Evolutionary conservation across 2,797 vertebrate genomes (phyloP), one percentile per base, ranked within the genome.

Genomic region (Anguilla pacifica): DNA sequence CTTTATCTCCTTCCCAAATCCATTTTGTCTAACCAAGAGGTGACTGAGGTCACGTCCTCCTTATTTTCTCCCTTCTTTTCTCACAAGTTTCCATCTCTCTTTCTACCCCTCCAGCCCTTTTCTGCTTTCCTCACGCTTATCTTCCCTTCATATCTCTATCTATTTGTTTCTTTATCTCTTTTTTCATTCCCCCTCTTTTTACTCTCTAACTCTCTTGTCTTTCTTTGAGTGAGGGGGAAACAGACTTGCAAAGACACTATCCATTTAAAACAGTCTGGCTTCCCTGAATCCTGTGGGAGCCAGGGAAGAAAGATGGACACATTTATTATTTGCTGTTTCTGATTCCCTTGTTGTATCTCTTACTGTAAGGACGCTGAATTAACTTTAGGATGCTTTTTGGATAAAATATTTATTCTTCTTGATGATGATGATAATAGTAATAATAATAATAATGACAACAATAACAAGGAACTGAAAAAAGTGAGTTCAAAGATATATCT

Each of bases 401-500:
- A 70, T 84, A 74, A 72, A 64, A 53, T 87, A 74, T 88, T 49
- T 85, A 79, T 49, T 88, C 70, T 88, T 85, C 19, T 77, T 79
- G 35, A 19, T 77, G 35, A 77, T 77, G 74, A 39, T 6, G 31
- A 77, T 70, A 57, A 57, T 43, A 81, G 31, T 70, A 57, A 84
- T 85, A 88, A 77, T 43, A 77, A 43, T 67, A 74, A 51, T 39
- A 59, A 57, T 55, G 53, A 72, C 49, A 53, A 31, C 19, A 81
- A 49, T 70, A 85, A 85, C 79, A 88, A 85, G 87, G 70, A 85
- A 46, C 84, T 79, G 70, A 72, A 85, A 39, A 74, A 43, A 22
- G 31, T 79, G 49, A 79, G 51, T 57, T 88, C 67, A 85, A 85
- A 77, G 57, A 88, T 85, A 88, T 85, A 85, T 85, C 84, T 88